These are phyloP conservation scores for Dryobates pubescens DNA, from an alignment of 2,797 vertebrate genomes.

Conservation along the genomic window DNA sequence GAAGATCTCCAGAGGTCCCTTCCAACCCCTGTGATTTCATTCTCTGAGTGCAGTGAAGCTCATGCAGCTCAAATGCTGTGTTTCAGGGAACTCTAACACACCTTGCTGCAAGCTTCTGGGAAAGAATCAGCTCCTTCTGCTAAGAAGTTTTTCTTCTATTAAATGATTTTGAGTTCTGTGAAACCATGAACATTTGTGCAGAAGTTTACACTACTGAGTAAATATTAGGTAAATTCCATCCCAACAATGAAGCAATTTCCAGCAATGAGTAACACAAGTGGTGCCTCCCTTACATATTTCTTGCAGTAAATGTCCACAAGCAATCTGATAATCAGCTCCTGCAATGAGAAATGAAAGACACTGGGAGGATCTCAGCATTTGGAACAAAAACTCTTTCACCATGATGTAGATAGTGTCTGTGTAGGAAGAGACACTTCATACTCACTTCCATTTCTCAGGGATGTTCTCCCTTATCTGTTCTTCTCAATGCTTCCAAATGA, in stretches of 20 bases:
- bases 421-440: neutral
- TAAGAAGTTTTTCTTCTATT: neutral
- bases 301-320: constrained; percentile 2
- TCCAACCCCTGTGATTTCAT: too few species aligned
- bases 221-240: constrained; percentile 5
- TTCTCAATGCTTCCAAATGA: constrained; percentile 1
- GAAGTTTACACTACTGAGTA: constrained; percentile 32
- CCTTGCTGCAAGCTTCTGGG: neutral
- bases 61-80: neutral
- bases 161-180: constrained; percentile 42
- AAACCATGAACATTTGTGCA: constrained; percentile 7
- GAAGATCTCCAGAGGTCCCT: too few species aligned
- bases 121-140: neutral
- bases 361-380: neutral
- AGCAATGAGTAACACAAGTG: constrained; percentile 46
- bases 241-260: constrained; percentile 52
- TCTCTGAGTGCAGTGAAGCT: neutral
- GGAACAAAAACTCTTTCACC: constrained; percentile 25
- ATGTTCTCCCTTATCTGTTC: constrained; percentile 21
- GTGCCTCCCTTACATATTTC: constrained; percentile 44
- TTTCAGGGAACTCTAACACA: neutral
- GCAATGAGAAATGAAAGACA: neutral
- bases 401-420: neutral
- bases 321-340: neutral
- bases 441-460: neutral